Evolutionary conservation across 2,797 vertebrate genomes (phyloP), one percentile per base, ranked within the genome.

Genomic region (Parauchenoglanis ngamensis): DNA sequence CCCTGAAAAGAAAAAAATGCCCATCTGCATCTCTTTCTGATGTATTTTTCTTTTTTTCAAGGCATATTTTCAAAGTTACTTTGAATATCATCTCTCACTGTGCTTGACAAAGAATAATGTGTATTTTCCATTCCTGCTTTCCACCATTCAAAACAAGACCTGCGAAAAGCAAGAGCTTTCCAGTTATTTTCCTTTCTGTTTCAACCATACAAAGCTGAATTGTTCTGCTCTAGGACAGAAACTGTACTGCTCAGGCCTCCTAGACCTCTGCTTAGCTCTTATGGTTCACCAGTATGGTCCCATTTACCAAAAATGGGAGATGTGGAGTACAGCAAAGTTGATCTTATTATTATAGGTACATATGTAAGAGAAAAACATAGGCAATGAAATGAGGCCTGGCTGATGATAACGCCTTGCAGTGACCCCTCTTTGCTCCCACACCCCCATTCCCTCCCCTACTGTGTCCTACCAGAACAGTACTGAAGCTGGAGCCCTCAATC

Each of bases 401-500:
- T 78, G 87, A 84, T 87, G 87, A 81, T 88, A 85, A 87, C 54
- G 83, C 86, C 86, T 84, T 85, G 57, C 54, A 11, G 72, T 90
- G 87, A 87, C 88, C 81, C 68, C 72, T 87, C 56, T 70, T 70
- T 72, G 57, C 57, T 81, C 57, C 46, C 52, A 52, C 81, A 77
- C 77, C 56, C 28, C 72, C 54, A 78, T 83, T 83, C 52, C 70
- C 61, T 75, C 46, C 59, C 85, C 77, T 80, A 56, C 77, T 76
- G 76, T 83, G 79, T 85, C 19, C 73, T 89, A 73, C 86, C 82
- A 90, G 85, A 85, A 85, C 67, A 19, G 88, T 68, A 86, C 88
- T 88, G 87, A 81, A 83, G 84, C 88, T 89, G 86, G 86, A 86
- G 87, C 88, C 87, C 89, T 90, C 88, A 90, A 86, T 90, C 87